These are phyloP conservation scores for Argynnis bischoffii DNA, from an alignment of 2,888 invertebrate species.

Conservation along the genomic window DNA sequence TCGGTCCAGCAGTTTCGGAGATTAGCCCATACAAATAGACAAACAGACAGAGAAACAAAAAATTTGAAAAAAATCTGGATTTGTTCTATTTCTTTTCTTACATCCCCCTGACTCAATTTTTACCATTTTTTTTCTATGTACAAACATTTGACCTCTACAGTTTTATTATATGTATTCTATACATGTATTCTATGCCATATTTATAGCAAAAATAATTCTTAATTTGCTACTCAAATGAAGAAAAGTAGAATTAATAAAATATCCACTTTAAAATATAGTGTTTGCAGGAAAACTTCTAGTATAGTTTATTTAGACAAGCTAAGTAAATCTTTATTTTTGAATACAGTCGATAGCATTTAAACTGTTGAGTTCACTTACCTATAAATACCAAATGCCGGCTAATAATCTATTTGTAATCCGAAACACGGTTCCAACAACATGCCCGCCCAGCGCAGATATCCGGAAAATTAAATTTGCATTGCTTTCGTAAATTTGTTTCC, in stretches of 20 bases:
- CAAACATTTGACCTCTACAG: too few relatives aligned
- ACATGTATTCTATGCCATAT: too few relatives aligned
- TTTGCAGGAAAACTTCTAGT: constrained; percentile 1
- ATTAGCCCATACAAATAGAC: too few relatives aligned
- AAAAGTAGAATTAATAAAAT: not conserved
- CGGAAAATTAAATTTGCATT: constrained; percentile 28
- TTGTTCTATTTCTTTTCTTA: too few relatives aligned
- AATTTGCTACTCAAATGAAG: too few relatives aligned
- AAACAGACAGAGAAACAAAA: too few relatives aligned
- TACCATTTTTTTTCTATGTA: too few relatives aligned
- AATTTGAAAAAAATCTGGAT: too few relatives aligned
- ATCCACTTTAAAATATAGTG: not conserved
- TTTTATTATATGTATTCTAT: too few relatives aligned
- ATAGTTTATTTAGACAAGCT: constrained; percentile 7
- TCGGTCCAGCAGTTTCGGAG: too few relatives aligned
- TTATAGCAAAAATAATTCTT: too few relatives aligned
- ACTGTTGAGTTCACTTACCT: constrained; percentile 14
- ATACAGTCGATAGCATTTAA: constrained; percentile 26
- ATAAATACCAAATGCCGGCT: constrained; percentile 23
- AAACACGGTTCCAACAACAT: constrained; percentile 19
- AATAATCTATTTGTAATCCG: constrained; percentile 27
- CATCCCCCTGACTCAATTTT: too few relatives aligned
- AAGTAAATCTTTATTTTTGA: constrained; percentile 19
- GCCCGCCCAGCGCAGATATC: constrained; percentile 22
- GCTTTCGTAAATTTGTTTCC: constrained; percentile 21